Percentiles rank a stretch among this genome's conserved stretches.
phyloP scores from a whole-genome alignment of 2,888 invertebrate species.

The Pyrrhia umbra region DNA sequence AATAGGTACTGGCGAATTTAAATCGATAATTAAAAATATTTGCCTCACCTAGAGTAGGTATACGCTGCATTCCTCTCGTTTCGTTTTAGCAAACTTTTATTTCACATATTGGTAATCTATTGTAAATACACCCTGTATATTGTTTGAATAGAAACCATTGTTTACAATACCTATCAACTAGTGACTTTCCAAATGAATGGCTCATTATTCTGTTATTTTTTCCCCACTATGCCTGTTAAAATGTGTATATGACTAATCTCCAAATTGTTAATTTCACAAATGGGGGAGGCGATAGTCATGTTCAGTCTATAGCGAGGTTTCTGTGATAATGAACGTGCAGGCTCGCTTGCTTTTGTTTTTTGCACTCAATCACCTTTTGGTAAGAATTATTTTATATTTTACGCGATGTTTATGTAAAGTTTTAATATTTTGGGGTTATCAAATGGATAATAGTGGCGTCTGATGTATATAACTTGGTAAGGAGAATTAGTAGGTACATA shows the following conservation, averaged over 20 bases:
- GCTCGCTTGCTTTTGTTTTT: slow-evolving; percentile 65
- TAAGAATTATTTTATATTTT: slow-evolving; percentile 68
- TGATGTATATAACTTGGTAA: neutral
- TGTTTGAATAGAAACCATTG: neutral
- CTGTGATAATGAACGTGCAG: slow-evolving; percentile 67
- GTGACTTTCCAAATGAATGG: neutral
- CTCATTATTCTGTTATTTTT: neutral
- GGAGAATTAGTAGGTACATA: neutral
- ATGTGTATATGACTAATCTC: slow-evolving; percentile 11
- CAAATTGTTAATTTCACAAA: slow-evolving; percentile 10
- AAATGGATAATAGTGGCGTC: too few species aligned
- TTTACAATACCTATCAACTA: neutral
- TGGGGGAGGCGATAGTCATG: slow-evolving; percentile 10
- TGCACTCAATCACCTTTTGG: slow-evolving; percentile 67
- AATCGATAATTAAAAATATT: too few species aligned
- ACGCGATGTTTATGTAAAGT: too few species aligned
- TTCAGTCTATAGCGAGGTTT: slow-evolving; percentile 61
- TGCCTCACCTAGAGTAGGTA: too few species aligned
- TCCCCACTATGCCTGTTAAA: neutral
- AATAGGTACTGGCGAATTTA: too few species aligned
- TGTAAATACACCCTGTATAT: too few species aligned
- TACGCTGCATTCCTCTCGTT: too few species aligned
- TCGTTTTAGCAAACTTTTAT: too few species aligned
- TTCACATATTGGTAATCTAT: too few species aligned
- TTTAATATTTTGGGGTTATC: too few species aligned